phyloP scores from a whole-genome alignment of 2,113 vertebrate genomes.

The Elanoides forficatus region DNA sequence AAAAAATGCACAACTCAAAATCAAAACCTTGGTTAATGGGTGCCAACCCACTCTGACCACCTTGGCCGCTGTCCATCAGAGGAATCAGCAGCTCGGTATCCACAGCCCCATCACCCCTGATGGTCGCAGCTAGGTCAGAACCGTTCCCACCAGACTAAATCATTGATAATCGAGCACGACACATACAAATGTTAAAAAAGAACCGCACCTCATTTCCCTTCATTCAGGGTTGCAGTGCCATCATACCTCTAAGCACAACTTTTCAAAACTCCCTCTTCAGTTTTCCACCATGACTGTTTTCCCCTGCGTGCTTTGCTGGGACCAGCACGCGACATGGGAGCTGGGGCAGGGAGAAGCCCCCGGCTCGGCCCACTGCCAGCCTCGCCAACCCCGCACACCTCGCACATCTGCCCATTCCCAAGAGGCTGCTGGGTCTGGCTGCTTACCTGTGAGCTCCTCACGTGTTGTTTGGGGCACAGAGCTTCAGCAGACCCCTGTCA shows the following conservation, averaged over 20 bases:
- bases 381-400: background rate
- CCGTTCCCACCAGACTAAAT: background rate
- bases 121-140: background rate
- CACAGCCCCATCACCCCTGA: background rate
- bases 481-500: background rate
- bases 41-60: background rate
- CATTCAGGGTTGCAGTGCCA: background rate
- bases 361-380: background rate
- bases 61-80: background rate
- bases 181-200: background rate
- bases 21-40: background rate
- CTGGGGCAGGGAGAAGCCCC: background rate
- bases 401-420: rapidly evolving
- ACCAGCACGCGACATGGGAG: rapidly evolving
- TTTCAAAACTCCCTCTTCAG: background rate
- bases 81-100: background rate
- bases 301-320: background rate
- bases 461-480: background rate
- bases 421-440: background rate
- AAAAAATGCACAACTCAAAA: background rate
- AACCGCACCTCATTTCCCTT: background rate
- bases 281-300: background rate
- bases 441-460: background rate
- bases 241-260: background rate
- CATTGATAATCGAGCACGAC: background rate